A percentile compares a stretch with the other conserved stretches of the same genome.
phyloP scores from a whole-genome alignment of 2,113 vertebrate species.

The Brachypodius melanocephalos region DNA sequence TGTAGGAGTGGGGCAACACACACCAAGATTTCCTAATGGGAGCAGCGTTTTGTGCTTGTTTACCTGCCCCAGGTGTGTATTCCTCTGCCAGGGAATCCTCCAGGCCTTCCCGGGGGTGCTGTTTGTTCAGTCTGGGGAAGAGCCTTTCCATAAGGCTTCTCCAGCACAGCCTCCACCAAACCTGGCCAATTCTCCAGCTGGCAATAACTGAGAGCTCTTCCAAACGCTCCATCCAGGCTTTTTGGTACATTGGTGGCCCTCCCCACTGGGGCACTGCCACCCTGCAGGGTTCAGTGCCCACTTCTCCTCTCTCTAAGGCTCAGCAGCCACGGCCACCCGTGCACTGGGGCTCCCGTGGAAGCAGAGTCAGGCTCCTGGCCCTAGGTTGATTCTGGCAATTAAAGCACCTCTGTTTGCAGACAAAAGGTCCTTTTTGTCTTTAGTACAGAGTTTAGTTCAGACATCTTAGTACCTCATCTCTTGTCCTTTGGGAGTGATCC shows the following conservation, averaged over 20 bases:
- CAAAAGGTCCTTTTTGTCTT: neutral
- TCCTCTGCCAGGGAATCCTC: neutral
- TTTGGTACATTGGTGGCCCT: neutral
- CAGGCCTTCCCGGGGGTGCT: neutral
- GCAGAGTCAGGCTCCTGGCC: neutral
- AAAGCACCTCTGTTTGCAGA: constrained; percentile 30
- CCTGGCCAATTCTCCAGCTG: neutral
- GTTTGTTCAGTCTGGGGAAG: neutral
- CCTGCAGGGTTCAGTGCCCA: neutral
- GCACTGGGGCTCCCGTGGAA: neutral
- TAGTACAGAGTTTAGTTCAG: neutral
- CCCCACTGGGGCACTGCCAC: neutral
- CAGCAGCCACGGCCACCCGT: neutral
- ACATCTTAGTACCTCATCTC: neutral
- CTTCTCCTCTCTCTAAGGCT: neutral
- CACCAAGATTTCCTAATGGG: neutral
- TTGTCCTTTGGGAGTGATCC: neutral
- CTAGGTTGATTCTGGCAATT: neutral
- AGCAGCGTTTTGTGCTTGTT: neutral
- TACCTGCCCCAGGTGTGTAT: neutral
- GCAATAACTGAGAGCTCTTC: neutral
- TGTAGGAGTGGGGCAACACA: neutral
- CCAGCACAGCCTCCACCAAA: neutral
- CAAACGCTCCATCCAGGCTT: neutral
- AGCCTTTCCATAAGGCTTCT: neutral